phyloP scores from a whole-genome alignment of 2,113 vertebrate species.

The Grus americana region DNA sequence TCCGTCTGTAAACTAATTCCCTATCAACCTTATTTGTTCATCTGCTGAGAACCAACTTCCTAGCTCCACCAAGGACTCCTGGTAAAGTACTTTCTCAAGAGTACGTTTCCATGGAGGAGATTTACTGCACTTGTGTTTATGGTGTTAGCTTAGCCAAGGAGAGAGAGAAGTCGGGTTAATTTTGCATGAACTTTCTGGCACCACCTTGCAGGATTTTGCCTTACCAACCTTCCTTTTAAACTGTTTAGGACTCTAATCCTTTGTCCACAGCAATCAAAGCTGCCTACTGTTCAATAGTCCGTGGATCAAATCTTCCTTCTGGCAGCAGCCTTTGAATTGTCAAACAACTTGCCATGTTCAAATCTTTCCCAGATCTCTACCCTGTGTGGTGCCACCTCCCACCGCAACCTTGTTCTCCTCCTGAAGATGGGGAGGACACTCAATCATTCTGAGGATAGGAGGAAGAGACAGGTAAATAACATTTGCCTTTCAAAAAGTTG shows the following conservation, averaged over 20 bases:
- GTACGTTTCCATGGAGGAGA: background rate
- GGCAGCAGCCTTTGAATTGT: background rate
- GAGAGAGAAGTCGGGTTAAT: background rate
- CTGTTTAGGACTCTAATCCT: background rate
- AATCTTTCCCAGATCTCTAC: background rate
- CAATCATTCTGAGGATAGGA: background rate
- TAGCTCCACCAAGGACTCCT: background rate
- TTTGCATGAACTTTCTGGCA: background rate
- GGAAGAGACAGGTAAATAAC: background rate
- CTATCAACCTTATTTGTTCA: background rate
- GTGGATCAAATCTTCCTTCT: background rate
- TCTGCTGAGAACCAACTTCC: background rate
- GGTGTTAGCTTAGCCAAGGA: background rate
- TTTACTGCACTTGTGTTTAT: background rate
- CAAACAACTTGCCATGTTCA: background rate
- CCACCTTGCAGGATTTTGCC: background rate
- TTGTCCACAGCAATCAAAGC: conserved; percentile 17
- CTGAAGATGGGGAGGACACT: background rate
- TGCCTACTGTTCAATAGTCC: background rate
- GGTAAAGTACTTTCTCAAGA: background rate
- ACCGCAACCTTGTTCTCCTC: background rate
- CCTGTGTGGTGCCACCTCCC: background rate
- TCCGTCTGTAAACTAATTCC: background rate
- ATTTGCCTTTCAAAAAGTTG: background rate
- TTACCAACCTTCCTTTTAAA: background rate